phyloP scores from a whole-genome alignment of 2,888 invertebrate genomes.

The Nomada goodeniana region DNA sequence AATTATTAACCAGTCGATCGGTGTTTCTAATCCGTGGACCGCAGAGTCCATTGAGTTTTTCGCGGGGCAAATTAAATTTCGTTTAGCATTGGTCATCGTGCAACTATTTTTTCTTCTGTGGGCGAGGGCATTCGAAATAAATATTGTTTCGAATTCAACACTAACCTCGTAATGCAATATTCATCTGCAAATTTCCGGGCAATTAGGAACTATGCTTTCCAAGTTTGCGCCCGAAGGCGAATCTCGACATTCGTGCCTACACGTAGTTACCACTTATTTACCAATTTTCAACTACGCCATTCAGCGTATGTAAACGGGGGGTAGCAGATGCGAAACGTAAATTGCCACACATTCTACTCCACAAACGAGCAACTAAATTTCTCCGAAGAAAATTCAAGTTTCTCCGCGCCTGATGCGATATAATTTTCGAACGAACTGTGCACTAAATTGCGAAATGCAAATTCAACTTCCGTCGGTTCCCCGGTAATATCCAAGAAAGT shows the following conservation, averaged over 20 bases:
- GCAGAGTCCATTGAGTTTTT: neutral
- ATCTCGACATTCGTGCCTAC: neutral
- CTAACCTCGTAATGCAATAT: neutral
- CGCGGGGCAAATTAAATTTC: no score
- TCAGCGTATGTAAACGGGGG: neutral
- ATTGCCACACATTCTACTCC: neutral
- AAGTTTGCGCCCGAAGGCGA: neutral
- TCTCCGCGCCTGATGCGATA: neutral
- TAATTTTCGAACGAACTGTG: neutral
- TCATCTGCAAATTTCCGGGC: neutral
- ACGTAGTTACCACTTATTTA: constrained; percentile 5
- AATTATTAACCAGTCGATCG: constrained; percentile 5
- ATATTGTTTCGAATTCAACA: no score
- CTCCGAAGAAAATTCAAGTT: neutral
- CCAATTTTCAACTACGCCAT: neutral
- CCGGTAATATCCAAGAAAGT: neutral
- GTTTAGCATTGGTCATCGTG: no score
- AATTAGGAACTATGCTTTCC: neutral
- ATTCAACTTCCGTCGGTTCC: neutral
- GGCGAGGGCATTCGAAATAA: no score
- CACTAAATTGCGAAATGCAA: neutral
- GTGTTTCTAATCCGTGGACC: neutral
- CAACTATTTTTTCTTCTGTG: no score
- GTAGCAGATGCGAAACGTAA: neutral
- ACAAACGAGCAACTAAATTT: neutral